Evolutionary conservation across 2,113 vertebrate species (phyloP), one percentile per base, ranked within the genome.

Genomic region (Thinocorus orbignyianus): DNA sequence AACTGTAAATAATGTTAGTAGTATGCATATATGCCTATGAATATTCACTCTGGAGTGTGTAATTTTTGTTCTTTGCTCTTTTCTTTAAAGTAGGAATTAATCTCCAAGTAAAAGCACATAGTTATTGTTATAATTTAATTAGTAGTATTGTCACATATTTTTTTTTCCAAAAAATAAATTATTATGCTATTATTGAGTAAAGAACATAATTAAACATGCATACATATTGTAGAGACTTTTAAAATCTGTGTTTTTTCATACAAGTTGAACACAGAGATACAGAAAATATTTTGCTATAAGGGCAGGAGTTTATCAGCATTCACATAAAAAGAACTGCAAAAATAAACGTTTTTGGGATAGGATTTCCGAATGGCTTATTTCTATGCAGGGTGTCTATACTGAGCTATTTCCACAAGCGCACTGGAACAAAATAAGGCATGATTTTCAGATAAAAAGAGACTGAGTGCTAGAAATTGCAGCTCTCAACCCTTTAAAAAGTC

Each of bases 41-140:
- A 48, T 78, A 68, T 51, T 86, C 23, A 41, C 9, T 83, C n/a
- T 78, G 13, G 17, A 72, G 7, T 55, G 44, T 4, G 22, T 18
- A 30, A 28, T 17, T 54, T 60, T 86, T 71, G 9, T 37, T 78
- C 4, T 65, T 71, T 49, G 1, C 52, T 54, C 16, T 54, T 54
- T 30, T 54, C 51, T 52, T 82, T 31, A 54, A 94, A 88, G 2
- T 23, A 92, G 23, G 70, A 93, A 86, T 71, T 64, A 42, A 51
- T 88, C 90, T 92, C 18, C 33, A 78, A 78, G 5, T 49, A 39
- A 24, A 83, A 65, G 6, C 13, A 60, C 8, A 52, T 66, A 18
- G 70, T 70, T 20, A 16, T n/a, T 64, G 23, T 73, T 82, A 88
- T 94, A 94, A 96, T 95, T 92, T 96, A 94, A 92, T 92, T 93